Conservation (phyloP, 2,888 invertebrate species). For the Girardia tigrina region DNA sequence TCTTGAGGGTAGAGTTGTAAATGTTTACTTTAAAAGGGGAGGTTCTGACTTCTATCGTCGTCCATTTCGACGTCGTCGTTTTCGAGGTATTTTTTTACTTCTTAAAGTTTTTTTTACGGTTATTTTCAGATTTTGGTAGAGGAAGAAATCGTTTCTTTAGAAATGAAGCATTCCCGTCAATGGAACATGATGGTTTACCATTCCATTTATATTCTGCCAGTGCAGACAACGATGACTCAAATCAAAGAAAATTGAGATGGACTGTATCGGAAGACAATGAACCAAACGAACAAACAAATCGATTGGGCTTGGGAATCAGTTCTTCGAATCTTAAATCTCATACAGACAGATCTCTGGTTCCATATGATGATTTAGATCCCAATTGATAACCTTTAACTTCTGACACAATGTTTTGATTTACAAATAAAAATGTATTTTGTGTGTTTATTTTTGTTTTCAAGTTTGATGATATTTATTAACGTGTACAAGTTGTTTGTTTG, state of each 20-base stretch:
- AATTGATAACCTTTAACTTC: no score
- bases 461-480: no score
- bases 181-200: conserved; percentile 6
- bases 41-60: background rate
- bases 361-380: no score
- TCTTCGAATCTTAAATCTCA: no score
- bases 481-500: no score
- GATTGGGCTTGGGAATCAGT: no score
- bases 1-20: background rate
- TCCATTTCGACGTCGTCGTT: background rate
- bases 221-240: background rate
- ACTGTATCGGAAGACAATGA: background rate
- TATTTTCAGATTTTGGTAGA: background rate
- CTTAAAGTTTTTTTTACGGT: background rate
- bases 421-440: no score
- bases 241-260: background rate
- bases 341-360: no score
- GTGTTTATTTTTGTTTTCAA: no score
- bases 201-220: background rate
- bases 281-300: no score
- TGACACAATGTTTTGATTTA: no score
- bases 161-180: background rate
- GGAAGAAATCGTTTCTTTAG: background rate
- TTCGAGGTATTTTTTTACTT: background rate
- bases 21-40: background rate